phyloP scores from a whole-genome alignment of 2,888 invertebrate species.

The Isotomurus palustris region DNA sequence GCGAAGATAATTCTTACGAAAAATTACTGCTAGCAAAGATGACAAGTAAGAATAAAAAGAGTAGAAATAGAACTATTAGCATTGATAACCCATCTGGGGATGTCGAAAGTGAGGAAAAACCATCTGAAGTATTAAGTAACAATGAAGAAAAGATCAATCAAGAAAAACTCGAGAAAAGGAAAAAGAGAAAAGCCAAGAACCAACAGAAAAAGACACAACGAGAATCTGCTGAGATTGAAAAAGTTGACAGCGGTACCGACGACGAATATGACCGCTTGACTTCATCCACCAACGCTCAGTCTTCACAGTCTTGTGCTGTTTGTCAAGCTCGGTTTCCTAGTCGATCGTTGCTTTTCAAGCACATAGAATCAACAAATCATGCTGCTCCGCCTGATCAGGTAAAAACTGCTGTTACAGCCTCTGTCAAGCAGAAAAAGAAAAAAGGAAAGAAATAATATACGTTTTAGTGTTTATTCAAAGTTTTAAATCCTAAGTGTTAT shows the following conservation, averaged over 20 bases:
- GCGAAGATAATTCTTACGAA: constrained; percentile 4
- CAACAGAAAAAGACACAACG: neutral
- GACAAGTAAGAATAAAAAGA: neutral
- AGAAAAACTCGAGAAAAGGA: constrained; percentile 24
- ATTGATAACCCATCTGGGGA: neutral
- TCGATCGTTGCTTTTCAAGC: constrained; percentile 36
- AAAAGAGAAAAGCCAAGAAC: constrained; percentile 31
- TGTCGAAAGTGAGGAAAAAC: constrained; percentile 8
- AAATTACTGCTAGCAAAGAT: constrained; percentile 3
- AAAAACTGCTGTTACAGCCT: neutral
- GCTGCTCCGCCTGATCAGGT: constrained; percentile 26
- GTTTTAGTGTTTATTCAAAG: no score
- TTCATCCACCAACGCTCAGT: no score
- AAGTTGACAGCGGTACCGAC: no score
- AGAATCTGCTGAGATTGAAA: no score
- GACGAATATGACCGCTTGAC: no score
- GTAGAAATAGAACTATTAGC: neutral
- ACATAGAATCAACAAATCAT: constrained; percentile 39
- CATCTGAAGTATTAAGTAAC: neutral
- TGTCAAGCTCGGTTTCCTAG: constrained; percentile 35
- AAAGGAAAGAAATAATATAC: no score
- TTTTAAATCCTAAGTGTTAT: no score
- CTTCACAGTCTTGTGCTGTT: constrained; percentile 32
- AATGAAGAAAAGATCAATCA: constrained; percentile 2
- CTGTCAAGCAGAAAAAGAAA: neutral